Evolutionary conservation across 1,140 invertebrate genomes (phyloP).

Genomic region (Magallana gigas): DNA sequence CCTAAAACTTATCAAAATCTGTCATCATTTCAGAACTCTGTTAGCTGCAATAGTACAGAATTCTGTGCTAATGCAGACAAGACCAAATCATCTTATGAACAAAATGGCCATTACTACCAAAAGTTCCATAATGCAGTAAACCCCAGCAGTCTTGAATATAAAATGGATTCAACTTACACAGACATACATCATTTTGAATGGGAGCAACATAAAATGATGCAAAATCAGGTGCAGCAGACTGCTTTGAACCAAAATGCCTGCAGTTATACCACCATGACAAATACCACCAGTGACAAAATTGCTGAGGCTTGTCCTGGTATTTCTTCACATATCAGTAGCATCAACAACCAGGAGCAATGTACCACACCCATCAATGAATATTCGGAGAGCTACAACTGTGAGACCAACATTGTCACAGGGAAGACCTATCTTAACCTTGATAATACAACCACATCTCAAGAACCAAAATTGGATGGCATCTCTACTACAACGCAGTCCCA

Average conservation of each 20-base stretch:
- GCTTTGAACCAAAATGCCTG: slow-evolving; percentile 51
- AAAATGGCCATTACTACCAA: slow-evolving; percentile 29
- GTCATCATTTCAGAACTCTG: slow-evolving; percentile 43
- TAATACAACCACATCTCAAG: slow-evolving; percentile 16
- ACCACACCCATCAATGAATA: slow-evolving; percentile 33
- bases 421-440: slow-evolving; percentile 49
- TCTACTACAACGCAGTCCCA: slow-evolving; percentile 73
- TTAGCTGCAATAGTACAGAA: not conserved
- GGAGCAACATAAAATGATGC: slow-evolving; percentile 31
- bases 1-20: slow-evolving; percentile 67
- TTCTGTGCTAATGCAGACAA: slow-evolving; percentile 28
- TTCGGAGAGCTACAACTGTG: slow-evolving; percentile 24
- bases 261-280: slow-evolving; percentile 74
- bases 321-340: slow-evolving; percentile 73
- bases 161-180: not conserved
- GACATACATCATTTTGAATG: slow-evolving; percentile 22
- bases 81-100: slow-evolving; percentile 28
- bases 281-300: slow-evolving; percentile 73
- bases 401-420: slow-evolving; percentile 33
- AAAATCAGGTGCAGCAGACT: slow-evolving; percentile 7
- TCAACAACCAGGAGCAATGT: slow-evolving; percentile 38
- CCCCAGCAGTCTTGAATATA: slow-evolving; percentile 25
- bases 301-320: slow-evolving; percentile 73
- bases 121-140: slow-evolving; percentile 21
- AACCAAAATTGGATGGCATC: not conserved